A percentile compares a stretch with the other conserved stretches of the same genome.
phyloP scores from a whole-genome alignment of 2,113 vertebrate genomes.

The Coryphaenoides rupestris region DNA sequence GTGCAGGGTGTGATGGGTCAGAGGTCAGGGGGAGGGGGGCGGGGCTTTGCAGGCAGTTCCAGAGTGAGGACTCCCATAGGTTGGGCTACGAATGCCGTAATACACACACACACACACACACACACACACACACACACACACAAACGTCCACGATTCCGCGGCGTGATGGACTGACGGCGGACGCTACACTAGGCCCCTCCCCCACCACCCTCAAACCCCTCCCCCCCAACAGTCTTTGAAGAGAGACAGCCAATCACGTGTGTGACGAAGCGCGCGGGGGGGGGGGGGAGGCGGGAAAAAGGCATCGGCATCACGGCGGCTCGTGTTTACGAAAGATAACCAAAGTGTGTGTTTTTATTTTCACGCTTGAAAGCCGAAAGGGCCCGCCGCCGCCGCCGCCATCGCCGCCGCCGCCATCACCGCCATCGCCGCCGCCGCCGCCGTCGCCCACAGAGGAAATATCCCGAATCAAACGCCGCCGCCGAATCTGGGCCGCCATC shows the following conservation, averaged over 20 bases:
- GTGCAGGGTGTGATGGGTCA: constrained; percentile 53
- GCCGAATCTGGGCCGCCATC: constrained; percentile 30
- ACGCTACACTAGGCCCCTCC: constrained; percentile 43
- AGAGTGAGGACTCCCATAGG: constrained; percentile 49
- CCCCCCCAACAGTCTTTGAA: constrained; percentile 32
- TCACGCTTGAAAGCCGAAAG: not conserved
- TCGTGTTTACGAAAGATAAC: constrained; percentile 31
- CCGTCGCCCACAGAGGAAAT: not conserved
- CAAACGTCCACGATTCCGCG: constrained; percentile 4
- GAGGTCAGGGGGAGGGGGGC: constrained; percentile 16
- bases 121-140: too few species aligned
- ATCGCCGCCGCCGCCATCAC: too few species aligned
- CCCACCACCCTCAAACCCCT: too few species aligned
- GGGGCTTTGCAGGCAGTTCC: too few species aligned
- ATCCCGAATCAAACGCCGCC: not conserved
- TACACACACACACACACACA: too few species aligned
- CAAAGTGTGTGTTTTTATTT: constrained; percentile 10
- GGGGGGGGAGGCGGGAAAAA: constrained; percentile 16
- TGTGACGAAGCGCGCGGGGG: constrained; percentile 22
- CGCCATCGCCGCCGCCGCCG: not conserved
- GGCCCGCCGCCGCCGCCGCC: too few species aligned
- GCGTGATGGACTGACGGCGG: constrained; percentile 11
- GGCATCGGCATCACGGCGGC: not conserved
- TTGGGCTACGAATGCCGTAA: constrained; percentile 46
- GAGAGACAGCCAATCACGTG: constrained; percentile 33